phyloP scores from a whole-genome alignment of 2,888 invertebrate genomes.

The Adelognathus sp. region DNA sequence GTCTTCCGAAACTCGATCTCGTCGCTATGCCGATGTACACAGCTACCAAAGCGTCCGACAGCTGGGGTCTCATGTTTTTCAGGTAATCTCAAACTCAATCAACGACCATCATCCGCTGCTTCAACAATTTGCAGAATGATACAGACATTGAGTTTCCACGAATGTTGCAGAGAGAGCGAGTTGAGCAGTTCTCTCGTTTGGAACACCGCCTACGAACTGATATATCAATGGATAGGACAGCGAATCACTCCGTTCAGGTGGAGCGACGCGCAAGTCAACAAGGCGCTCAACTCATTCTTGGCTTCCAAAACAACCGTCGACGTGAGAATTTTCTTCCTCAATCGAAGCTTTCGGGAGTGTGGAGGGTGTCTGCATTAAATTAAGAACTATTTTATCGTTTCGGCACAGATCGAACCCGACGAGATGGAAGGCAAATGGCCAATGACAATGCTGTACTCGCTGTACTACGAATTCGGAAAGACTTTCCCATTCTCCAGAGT shows the following conservation, averaged over 20 bases:
- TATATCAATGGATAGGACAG: slow-evolving; percentile 91
- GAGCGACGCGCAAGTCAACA: slow-evolving; percentile 89
- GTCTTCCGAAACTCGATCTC: slow-evolving; percentile 87
- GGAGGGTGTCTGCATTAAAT: no score
- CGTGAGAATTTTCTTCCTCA: slow-evolving; percentile 82
- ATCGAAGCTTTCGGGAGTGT: no score
- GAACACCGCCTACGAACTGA: slow-evolving; percentile 87
- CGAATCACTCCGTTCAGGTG: slow-evolving; percentile 90
- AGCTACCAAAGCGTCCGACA: slow-evolving; percentile 88
- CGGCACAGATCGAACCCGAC: slow-evolving; percentile 85
- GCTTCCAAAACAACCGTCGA: slow-evolving; percentile 88
- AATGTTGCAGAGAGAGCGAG: slow-evolving; percentile 87
- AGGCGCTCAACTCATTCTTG: slow-evolving; percentile 89
- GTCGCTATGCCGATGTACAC: slow-evolving; percentile 88
- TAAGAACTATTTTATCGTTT: neutral
- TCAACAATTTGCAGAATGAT: neutral
- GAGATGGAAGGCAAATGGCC: slow-evolving; percentile 92
- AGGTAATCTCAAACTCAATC: slow-evolving; percentile 83
- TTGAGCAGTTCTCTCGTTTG: slow-evolving; percentile 85
- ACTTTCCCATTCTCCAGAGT: slow-evolving; percentile 90
- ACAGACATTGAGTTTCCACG: neutral
- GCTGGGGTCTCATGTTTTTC: slow-evolving; percentile 91
- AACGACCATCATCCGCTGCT: neutral
- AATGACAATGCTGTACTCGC: slow-evolving; percentile 89
- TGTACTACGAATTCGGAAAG: slow-evolving; percentile 91